Conservation (phyloP, 2,113 vertebrate genomes). For the Tricholaema leucomelas region DNA sequence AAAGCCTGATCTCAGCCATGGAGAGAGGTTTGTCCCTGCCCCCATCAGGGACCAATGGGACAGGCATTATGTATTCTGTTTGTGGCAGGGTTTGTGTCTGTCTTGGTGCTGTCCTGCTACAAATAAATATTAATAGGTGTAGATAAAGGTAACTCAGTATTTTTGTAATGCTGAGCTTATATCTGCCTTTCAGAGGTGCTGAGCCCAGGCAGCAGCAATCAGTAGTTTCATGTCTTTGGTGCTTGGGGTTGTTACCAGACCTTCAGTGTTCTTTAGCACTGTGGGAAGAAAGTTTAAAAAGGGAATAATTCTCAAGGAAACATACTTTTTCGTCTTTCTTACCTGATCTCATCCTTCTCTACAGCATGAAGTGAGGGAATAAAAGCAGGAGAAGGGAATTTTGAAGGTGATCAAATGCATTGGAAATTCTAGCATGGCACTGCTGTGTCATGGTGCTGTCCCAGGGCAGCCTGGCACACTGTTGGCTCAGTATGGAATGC, state of each 20-base stretch:
- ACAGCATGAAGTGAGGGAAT: neutral
- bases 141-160: neutral
- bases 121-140: neutral
- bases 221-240: neutral
- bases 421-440: neutral
- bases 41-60: neutral
- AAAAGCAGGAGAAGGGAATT: neutral
- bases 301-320: neutral
- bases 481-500: neutral
- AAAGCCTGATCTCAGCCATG: neutral
- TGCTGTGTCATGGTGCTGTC: neutral
- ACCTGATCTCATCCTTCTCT: neutral
- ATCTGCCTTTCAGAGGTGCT: neutral
- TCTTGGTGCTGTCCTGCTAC: neutral
- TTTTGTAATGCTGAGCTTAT: neutral
- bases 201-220: neutral
- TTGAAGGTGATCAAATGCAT: neutral
- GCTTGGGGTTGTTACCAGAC: neutral
- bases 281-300: rapidly evolving
- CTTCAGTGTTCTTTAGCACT: neutral
- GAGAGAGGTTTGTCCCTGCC: neutral
- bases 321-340: neutral
- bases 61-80: neutral
- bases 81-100: neutral
- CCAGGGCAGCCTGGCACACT: neutral